Evolutionary conservation across 2,113 vertebrate species (phyloP), one percentile per base, ranked within the genome.

Genomic region (Dermatemys mawii): DNA sequence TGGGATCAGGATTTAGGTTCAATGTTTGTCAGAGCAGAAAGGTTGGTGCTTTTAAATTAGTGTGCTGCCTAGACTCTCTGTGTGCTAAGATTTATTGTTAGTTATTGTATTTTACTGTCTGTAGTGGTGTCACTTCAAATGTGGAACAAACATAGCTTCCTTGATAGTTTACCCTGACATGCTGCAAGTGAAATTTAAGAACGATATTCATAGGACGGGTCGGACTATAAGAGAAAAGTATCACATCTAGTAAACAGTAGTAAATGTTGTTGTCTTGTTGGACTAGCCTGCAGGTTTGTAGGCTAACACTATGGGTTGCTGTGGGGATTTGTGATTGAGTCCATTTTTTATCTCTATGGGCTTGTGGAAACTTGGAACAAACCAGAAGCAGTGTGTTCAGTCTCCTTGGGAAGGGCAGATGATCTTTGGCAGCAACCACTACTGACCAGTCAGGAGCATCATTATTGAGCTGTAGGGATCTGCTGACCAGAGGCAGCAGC

Each of bases 351-450:
- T 83, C 44, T 83, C 22, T 48, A 6, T 44, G 83, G 63, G 32
- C 46, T 54, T 46, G 22, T 88, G 11, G 29, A 38, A 38, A 50
- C 84, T 50, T 90, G 50, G 83, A 88, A 26, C 50, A n/a, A 50
- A 85, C 10, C 11, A 46, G 81, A 90, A 49, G 11, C 24, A 6
- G 5, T 38, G 32, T 78, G 22, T 88, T 83, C 35, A 6, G 13
- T 63, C 78, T 11, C 46, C 3, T 1, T 22, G 11, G 35, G 49
- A 89, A 86, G 35, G 29, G 51, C 67, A 41, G 67, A 38, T n/a
- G 1, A 2, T 12, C 4, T 70, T n/a, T 49, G 84, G 26, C 44
- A 70, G 54, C 0, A 1, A 17, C 51, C 67, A 9, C 7, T 70
- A 38, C 67, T 70, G 38, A 53, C 51, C 38, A 29, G 1, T 4